Evolutionary conservation across 2,888 invertebrate genomes (phyloP), one percentile per base, ranked within the genome.

Genomic region (Stenichneumon culpator): DNA sequence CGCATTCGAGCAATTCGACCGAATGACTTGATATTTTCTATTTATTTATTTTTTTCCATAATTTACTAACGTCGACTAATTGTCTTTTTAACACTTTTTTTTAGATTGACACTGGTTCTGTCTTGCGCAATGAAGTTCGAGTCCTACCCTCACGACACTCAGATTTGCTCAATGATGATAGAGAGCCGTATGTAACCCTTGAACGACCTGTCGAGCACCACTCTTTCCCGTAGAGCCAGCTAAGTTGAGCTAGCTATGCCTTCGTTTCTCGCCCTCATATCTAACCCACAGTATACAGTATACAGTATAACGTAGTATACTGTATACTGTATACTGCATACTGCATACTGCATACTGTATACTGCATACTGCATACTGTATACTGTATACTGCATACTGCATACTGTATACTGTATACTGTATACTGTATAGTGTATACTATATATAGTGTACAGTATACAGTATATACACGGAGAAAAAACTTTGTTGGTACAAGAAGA

Each of bases 51-150:
- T 69, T 4, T 60, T 60, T 28, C n/a, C n/a, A 16, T 9, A 5
- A 4, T 60, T 28, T 4, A 60, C 11, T 7, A 14, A 60, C 5
- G 28, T 72, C 19, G 5, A 19, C 22, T 25, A 50, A 47, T 22
- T 70, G 3, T 39, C 5, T 22, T 44, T 54, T 67, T 72, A 39
- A 60, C n/a, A 1, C 70, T 63, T 19, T 73, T 54, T 39, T 65
- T 79, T 94, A 98, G 98, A 93, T 94, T 99, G 88, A 98, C 98
- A 0, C 93, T 99, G 89, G 98, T 98, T 0, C 94, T 99, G 44
- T 98, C 98, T 0, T 98, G 98, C 94, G 98, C 98, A 2, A 98
- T 98, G 98, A 98, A 98, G 94, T 98, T 98, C 90, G 98, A 98
- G 92, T 96, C 98, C 0, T 98, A 98, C 93, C 98, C 98, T 0